These are phyloP conservation scores for Auanema freiburgensis DNA, from an alignment of 2,888 invertebrate species.

Conservation along the genomic window DNA sequence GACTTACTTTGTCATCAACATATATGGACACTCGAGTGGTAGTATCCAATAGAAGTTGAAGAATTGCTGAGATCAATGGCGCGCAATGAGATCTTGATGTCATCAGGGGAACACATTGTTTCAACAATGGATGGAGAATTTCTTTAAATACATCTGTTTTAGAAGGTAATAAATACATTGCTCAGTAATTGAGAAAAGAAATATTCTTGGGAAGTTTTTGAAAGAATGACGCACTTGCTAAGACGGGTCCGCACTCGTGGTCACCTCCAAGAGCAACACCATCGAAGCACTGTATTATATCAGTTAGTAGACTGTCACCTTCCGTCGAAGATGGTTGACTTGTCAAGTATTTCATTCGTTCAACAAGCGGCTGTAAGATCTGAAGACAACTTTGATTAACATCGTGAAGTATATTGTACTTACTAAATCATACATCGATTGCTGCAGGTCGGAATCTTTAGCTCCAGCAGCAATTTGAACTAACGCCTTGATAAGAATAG, in stretches of 20 bases:
- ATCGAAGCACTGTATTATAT: conserved; percentile 73
- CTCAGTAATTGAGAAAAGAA: conserved; percentile 55
- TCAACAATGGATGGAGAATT: conserved; percentile 45
- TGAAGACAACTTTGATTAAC: conserved; percentile 16
- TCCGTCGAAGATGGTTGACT: conserved; percentile 20
- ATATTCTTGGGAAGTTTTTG: neutral
- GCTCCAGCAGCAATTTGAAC: conserved; percentile 68
- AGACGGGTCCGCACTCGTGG: conserved; percentile 66
- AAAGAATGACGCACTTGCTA: conserved; percentile 69
- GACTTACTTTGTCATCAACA: conserved; percentile 36
- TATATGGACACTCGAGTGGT: conserved; percentile 49
- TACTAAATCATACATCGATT: conserved; percentile 51
- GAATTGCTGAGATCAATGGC: conserved; percentile 48
- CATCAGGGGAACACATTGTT: conserved; percentile 41
- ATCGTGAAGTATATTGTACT: neutral
- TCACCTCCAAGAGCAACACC: conserved; percentile 75
- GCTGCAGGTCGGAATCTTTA: conserved; percentile 37
- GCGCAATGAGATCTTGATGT: conserved; percentile 33
- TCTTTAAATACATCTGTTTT: conserved; percentile 32
- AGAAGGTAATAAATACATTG: conserved; percentile 1
- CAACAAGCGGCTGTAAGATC: conserved; percentile 51
- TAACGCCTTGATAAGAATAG: conserved; percentile 77
- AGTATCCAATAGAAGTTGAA: conserved; percentile 46
- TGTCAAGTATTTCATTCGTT: conserved; percentile 24
- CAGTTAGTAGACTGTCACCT: conserved; percentile 71